Base-by-base conservation (phyloP, 2,888 invertebrate species). In the Pyrrhosoma nymphula region DNA sequence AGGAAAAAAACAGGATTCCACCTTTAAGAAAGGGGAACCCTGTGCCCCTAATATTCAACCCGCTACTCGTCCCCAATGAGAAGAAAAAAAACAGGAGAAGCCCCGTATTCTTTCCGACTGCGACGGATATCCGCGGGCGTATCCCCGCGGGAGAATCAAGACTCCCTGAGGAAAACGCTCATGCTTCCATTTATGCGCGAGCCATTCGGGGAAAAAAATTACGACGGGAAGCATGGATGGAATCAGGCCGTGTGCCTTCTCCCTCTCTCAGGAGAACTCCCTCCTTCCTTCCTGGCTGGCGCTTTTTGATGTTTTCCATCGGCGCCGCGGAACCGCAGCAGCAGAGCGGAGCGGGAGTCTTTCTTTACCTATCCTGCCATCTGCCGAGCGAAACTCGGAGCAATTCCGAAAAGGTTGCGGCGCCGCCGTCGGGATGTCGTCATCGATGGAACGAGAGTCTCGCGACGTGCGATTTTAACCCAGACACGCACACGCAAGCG, bases 371-470 rank as follows among this genome's bases (percentile, higher is more conserved):
- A 47, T 69, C 69, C 63, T 69, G 69, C 93, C 93, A 93, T 93
- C 93, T 93, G 47, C 75, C 69, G 93, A 75, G 93, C 93, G 47
- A 69, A 69, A 16, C 69, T 75, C 69, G 69, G 39, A 93, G 93
- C 69, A 93, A 93, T 69, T 47, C 69, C 93, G 26, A 75, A 75
- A 93, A 91, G 60, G 63, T 63, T 35, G 56, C 60, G 26, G 30
- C 30, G 26, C 93, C 93, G 63, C 93, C 69, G 63, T 18, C 91
- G 26, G 6, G 63, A 63, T 93, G 69, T 47, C 75, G 82, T 82
- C 82, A 82, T 82, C 82, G 82, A 82, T 82, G 35, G 82, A 10
- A 35, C 82, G 82, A 35, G 82, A 35, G 60, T 60, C 82, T 82
- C 82, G 82, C 82, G n/a, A n/a, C 10, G 26, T 26, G 69, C 69